phyloP scores from a whole-genome alignment of 2,888 invertebrate species.

The Chelonus formosanus region DNA sequence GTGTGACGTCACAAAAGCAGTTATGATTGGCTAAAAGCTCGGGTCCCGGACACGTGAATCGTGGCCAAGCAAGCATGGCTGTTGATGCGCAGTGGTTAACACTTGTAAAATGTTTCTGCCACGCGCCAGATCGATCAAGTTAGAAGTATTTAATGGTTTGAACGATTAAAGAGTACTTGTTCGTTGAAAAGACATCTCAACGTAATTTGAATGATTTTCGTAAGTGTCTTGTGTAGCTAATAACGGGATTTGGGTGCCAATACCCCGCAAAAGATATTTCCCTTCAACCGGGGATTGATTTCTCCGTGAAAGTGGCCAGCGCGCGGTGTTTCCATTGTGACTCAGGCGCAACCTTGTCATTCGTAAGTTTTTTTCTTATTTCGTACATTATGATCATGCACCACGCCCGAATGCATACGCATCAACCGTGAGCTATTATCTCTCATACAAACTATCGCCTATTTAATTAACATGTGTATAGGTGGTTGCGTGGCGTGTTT shows the following conservation, averaged over 20 bases:
- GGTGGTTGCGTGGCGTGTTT: conserved; percentile 65
- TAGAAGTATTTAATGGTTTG: conserved; percentile 44
- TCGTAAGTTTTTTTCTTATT: conserved; percentile 23
- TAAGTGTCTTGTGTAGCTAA: conserved; percentile 34
- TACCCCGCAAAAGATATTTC: conserved; percentile 10
- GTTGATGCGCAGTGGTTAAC: conserved; percentile 66
- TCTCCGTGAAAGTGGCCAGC: conserved; percentile 35
- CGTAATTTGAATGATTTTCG: conserved; percentile 24
- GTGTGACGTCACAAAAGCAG: conserved; percentile 61
- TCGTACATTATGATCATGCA: conserved; percentile 9
- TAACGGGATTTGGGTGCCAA: neutral
- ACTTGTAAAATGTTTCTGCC: conserved; percentile 63
- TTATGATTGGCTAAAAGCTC: conserved; percentile 60
- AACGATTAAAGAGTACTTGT: neutral
- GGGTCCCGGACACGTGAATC: conserved; percentile 66
- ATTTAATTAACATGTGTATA: conserved; percentile 62
- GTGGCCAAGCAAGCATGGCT: conserved; percentile 65
- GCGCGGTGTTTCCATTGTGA: conserved; percentile 47
- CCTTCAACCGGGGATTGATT: conserved; percentile 31
- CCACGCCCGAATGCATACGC: conserved; percentile 26
- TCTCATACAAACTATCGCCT: conserved; percentile 43
- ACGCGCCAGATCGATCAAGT: conserved; percentile 63
- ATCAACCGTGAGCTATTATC: conserved; percentile 22
- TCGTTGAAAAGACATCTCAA: too few species aligned
- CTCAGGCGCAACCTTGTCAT: conserved; percentile 38